Evolutionary conservation across 2,888 invertebrate species (phyloP), one percentile per base, ranked within the genome.

Genomic region (Leptura quadrifasciata): DNA sequence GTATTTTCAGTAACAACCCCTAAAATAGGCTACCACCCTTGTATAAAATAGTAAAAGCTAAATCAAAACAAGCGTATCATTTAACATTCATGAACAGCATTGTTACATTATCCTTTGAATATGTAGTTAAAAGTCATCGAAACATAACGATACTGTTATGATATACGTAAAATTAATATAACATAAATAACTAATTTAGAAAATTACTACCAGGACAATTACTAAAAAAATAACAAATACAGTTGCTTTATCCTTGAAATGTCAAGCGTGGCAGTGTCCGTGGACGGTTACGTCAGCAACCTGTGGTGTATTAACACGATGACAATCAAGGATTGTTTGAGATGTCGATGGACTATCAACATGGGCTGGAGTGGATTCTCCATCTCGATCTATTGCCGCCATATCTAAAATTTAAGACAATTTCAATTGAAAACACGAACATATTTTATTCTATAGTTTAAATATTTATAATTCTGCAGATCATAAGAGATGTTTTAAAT

Each of bases 361-460:
- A 35, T 55, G 69, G 21, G 84, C 84, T 6, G 87, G 87, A 24
- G 87, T 87, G 15, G 87, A 85, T 78, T 87, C 85, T 18, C 87
- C 87, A 71, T 87, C 85, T 67, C 81, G 79, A 24, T 67, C 71
- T 39, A 67, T 52, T 27, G 21, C 61, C 21, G 61, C 71, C 6
- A 27, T 47, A 52, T 71, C 71, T 71, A 61, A 60, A 71, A 61
- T 18, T 20, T 9, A 39, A 8, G 20, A 21, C 1, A 47, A 17
- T 10, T 60, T 35, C 35, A 35, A 35, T 35, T 8, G 24, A 24
- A 24, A 24, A 2, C 5, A 24, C 5, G 24, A 31, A 31, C 5
- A 8, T 31, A 6, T 31, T n/a, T 8, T 31, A 31, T 31, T 8
- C 27, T 31, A 31, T 6, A 31, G 27, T 31, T 31, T 31, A 31